phyloP scores from a whole-genome alignment of 2,888 invertebrate genomes.

The Tenthredo livida region DNA sequence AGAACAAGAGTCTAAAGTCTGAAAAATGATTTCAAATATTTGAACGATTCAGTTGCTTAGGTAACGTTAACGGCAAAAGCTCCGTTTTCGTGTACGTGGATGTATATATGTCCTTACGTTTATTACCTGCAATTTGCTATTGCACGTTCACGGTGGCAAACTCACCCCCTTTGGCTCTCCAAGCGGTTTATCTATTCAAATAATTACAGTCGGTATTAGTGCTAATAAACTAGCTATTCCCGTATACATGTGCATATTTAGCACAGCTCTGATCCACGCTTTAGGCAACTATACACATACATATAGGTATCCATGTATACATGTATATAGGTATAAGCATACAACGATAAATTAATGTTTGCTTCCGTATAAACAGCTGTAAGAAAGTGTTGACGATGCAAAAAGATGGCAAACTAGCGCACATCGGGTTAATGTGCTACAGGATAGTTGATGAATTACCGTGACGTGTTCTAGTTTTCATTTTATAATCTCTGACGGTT shows the following conservation, averaged over 20 bases:
- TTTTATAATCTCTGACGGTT: neutral
- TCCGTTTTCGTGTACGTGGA: neutral
- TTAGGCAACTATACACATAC: neutral
- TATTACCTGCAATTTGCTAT: slow-evolving; percentile 20
- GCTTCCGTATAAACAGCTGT: neutral
- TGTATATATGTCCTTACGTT: slow-evolving; percentile 34
- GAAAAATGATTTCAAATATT: neutral
- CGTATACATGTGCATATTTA: slow-evolving; percentile 40
- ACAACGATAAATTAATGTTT: slow-evolving; percentile 19
- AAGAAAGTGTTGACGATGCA: neutral
- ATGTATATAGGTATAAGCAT: neutral
- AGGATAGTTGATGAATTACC: neutral
- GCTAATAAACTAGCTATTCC: slow-evolving; percentile 48
- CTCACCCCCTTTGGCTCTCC: slow-evolving; percentile 42
- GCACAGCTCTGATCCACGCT: slow-evolving; percentile 22
- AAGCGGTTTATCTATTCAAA: slow-evolving; percentile 51
- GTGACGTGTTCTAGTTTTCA: neutral
- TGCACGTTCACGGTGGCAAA: slow-evolving; percentile 36
- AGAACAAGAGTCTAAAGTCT: neutral
- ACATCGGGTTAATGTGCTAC: neutral
- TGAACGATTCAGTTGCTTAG: neutral
- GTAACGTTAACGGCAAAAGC: neutral
- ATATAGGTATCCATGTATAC: neutral
- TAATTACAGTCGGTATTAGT: slow-evolving; percentile 49
- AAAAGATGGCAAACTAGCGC: neutral